Evolutionary conservation across 2,797 vertebrate species (phyloP).

Genomic region (Ispidina picta): DNA sequence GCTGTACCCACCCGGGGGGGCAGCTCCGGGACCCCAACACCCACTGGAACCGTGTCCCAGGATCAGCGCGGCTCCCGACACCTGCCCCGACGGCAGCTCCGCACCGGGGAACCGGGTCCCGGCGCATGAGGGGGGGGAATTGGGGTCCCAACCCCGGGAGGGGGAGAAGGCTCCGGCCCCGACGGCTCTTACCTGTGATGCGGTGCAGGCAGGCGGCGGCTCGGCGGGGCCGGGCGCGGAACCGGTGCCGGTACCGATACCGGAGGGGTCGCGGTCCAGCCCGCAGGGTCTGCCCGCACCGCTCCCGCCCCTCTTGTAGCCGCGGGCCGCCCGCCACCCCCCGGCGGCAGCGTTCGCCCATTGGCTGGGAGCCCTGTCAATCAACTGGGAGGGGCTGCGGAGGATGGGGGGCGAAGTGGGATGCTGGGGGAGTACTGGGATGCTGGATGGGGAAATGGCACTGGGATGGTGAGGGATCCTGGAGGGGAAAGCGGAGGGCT

Average conservation of each 20-base stretch:
- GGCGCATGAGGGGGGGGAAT: no score
- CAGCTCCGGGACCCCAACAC: not conserved
- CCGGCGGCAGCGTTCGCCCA: not conserved
- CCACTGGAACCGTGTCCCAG: not conserved
- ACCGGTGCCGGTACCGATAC: not conserved
- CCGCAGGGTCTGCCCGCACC: not conserved
- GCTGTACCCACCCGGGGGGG: not conserved
- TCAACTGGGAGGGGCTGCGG: not conserved
- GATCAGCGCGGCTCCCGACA: not conserved
- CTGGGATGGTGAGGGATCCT: not conserved
- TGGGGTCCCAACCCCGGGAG: no score
- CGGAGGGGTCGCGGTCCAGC: constrained; percentile 8
- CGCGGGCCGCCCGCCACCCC: not conserved
- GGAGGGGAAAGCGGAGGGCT: not conserved
- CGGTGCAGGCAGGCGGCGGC: not conserved
- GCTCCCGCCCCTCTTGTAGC: constrained; percentile 14
- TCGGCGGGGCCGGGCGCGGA: not conserved
- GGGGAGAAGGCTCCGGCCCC: not conserved
- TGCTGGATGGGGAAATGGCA: not conserved
- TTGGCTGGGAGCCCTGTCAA: not conserved
- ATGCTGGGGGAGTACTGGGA: not conserved
- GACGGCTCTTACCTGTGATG: not conserved
- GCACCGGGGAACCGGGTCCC: not conserved
- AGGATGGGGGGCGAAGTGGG: not conserved
- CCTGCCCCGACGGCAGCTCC: not conserved